Conservation (phyloP, 1,140 invertebrate genomes). For the Drosophila nannoptera region DNA sequence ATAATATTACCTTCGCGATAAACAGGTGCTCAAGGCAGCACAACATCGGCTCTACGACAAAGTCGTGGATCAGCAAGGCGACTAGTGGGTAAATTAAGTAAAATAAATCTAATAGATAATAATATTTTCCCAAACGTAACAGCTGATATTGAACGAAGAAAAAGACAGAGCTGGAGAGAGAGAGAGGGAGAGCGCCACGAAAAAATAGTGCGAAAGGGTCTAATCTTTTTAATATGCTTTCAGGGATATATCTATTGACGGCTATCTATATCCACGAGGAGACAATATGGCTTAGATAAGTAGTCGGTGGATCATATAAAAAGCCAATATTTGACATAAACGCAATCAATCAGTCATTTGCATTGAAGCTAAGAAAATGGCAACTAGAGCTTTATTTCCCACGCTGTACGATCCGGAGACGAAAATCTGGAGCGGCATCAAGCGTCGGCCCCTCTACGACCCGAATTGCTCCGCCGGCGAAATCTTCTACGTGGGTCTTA, state of each 20-base stretch:
- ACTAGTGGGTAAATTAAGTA: not conserved
- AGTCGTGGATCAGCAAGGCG: not conserved
- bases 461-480: slow-evolving; percentile 37
- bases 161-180: not conserved
- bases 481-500: slow-evolving; percentile 30
- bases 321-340: slow-evolving; percentile 10
- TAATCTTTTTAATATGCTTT: slow-evolving; percentile 8
- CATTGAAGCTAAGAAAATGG: slow-evolving; percentile 37
- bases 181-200: not conserved
- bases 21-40: too few relatives aligned
- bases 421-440: slow-evolving; percentile 53
- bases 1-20: too few relatives aligned
- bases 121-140: not conserved
- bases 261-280: not conserved
- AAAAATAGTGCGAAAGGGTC: not conserved
- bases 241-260: not conserved
- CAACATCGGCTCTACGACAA: too few relatives aligned
- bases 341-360: slow-evolving; percentile 30
- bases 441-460: slow-evolving; percentile 22
- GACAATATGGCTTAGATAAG: not conserved
- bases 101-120: slow-evolving; percentile 2
- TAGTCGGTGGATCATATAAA: slow-evolving; percentile 38
- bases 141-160: slow-evolving; percentile 1
- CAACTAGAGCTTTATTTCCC: slow-evolving; percentile 50
- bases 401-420: slow-evolving; percentile 51